Evolutionary conservation across 2,888 invertebrate genomes (phyloP), one percentile per base, ranked within the genome.

Genomic region (Phortica magna): DNA sequence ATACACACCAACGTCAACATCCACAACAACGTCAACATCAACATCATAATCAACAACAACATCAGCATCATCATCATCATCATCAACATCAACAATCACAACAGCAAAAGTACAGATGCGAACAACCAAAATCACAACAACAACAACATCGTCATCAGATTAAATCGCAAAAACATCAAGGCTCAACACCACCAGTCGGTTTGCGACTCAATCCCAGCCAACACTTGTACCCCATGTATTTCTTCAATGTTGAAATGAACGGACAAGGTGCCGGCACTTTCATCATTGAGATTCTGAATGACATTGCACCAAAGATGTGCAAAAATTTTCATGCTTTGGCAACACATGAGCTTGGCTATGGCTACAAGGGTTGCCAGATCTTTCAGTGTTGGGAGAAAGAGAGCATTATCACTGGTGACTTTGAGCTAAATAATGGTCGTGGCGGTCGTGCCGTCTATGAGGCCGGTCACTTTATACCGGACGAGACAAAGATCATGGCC

Each of bases 341-440:
- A 22, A 95, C 95, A 10, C 95, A 96, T 70, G 96, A 96, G 87
- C 93, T 94, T 48, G 96, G 96, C 41, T 94, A 95, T 84, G 95
- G 96, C 67, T 96, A 96, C 91, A 95, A 95, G 84, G 96, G 96
- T 59, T 96, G 96, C 91, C 93, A 94, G 83, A 95, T 96, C 83
- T 96, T 96, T 91, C 96, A 96, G 90, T 96, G 96, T 89, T 96
- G 96, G 96, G 95, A 95, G 85, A 95, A 95, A 81, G 96, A 96
- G 90, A 96, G 96, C 89, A 95, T 96, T 70, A 96, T 96, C 83
- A 95, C 95, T 17, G 96, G 96, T 22, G 96, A 96, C 91, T 96
- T 96, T 91, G 96, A 96, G 91, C 92, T 95, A 83, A 96, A 96
- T 91, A 96, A 95, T 90, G 96, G 96, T 0, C 94, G 96, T 73